Conservation (phyloP, 2,888 invertebrate species). For the Nasonovia ribisnigri region DNA sequence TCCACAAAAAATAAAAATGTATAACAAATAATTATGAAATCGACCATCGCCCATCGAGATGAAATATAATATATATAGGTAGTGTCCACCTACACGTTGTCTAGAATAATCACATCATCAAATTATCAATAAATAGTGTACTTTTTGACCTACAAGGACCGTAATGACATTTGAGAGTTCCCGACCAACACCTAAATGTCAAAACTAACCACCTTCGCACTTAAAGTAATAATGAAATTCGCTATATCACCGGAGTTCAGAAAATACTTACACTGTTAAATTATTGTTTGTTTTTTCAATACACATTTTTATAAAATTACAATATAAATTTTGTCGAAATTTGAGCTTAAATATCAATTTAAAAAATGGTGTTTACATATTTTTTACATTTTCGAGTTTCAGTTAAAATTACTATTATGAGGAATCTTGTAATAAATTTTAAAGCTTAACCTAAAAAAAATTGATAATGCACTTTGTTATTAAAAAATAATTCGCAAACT, state of each 20-base stretch:
- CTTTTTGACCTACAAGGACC: neutral
- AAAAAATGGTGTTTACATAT: too few relatives aligned
- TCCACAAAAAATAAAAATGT: neutral
- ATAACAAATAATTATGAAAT: neutral
- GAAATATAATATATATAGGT: neutral
- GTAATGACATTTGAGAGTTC: conserved; percentile 19
- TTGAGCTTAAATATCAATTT: too few relatives aligned
- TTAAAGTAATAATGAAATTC: neutral
- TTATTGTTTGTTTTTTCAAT: neutral
- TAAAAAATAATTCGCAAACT: too few relatives aligned
- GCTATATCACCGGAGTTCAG: neutral
- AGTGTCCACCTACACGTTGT: neutral
- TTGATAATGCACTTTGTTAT: neutral
- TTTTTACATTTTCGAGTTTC: neutral
- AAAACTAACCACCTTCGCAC: neutral
- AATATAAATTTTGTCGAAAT: too few relatives aligned
- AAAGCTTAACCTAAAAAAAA: too few relatives aligned
- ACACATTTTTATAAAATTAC: neutral
- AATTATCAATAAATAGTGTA: conserved; percentile 3
- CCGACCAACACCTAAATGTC: neutral
- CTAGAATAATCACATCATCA: neutral
- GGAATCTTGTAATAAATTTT: neutral
- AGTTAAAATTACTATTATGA: neutral
- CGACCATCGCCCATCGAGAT: neutral
- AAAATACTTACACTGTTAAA: neutral